Percentiles rank a stretch among this genome's conserved stretches.
These are phyloP conservation scores for Henricia sp. DNA, from an alignment of 53 echinoderm and acorn worm species.

Conservation along the genomic window DNA sequence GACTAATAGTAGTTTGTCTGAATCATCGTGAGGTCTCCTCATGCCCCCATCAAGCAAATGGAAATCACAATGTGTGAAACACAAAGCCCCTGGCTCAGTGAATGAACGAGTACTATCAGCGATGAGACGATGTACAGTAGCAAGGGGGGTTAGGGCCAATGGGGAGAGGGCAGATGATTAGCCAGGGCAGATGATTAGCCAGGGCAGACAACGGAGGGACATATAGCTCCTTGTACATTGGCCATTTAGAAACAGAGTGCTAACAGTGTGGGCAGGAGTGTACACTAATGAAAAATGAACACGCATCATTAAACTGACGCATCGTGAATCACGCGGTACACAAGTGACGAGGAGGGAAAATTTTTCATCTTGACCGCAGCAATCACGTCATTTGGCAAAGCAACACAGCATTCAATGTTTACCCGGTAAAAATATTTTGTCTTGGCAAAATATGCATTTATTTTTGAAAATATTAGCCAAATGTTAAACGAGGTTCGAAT, in stretches of 20 bases:
- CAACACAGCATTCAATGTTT: too few species aligned
- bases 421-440: too few species aligned
- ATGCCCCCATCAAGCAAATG: neutral
- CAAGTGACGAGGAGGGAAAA: too few species aligned
- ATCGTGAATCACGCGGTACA: constrained; percentile 45
- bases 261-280: constrained; percentile 1
- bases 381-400: too few species aligned
- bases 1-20: constrained; percentile 26
- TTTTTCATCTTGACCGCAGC: too few species aligned
- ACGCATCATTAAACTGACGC: constrained; percentile 28
- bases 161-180: neutral
- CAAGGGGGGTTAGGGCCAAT: neutral
- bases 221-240: too few species aligned
- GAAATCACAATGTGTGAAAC: neutral
- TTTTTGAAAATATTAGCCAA: too few species aligned
- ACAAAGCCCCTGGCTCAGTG: neutral
- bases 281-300: constrained; percentile 20
- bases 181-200: neutral
- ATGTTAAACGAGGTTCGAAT: too few species aligned
- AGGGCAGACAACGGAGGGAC: neutral
- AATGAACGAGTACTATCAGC: neutral
- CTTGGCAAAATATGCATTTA: too few species aligned
- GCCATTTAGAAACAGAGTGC: neutral
- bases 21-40: constrained; percentile 23
- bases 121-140: neutral